phyloP scores from a whole-genome alignment of 37 sponge, comb jelly and placozoan species.

The Beroe ovata region DNA sequence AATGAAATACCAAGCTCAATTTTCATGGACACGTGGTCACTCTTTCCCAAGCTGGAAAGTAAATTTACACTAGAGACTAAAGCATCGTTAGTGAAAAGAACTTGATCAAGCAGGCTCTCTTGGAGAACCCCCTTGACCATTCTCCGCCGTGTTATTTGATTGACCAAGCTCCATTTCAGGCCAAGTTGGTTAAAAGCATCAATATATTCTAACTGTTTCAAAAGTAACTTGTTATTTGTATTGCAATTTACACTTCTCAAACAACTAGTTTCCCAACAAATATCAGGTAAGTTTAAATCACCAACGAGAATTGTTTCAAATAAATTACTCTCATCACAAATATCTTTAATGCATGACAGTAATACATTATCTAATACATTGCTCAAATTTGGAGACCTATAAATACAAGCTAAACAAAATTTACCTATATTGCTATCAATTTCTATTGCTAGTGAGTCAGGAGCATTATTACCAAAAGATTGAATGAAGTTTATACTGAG shows the following conservation, averaged over 20 bases:
- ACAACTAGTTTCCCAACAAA: background rate
- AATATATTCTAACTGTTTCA: background rate
- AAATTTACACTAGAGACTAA: background rate
- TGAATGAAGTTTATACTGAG: no score
- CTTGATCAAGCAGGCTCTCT: background rate
- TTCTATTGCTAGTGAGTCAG: background rate
- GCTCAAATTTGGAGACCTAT: background rate
- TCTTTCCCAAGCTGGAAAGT: background rate
- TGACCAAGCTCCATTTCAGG: background rate
- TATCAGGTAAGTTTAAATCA: background rate
- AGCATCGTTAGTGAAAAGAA: background rate
- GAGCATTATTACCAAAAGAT: background rate
- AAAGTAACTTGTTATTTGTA: background rate
- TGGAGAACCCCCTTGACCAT: background rate
- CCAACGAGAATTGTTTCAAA: background rate
- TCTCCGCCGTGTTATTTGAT: background rate
- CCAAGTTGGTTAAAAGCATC: background rate
- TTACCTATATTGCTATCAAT: background rate
- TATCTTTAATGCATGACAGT: background rate
- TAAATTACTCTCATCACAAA: background rate
- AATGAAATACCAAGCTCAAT: background rate
- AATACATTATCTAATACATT: background rate
- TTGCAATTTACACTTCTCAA: background rate
- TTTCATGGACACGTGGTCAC: background rate
- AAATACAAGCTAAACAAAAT: background rate